Base-by-base conservation (phyloP, 2,888 invertebrate species). In the Apamea crenata region DNA sequence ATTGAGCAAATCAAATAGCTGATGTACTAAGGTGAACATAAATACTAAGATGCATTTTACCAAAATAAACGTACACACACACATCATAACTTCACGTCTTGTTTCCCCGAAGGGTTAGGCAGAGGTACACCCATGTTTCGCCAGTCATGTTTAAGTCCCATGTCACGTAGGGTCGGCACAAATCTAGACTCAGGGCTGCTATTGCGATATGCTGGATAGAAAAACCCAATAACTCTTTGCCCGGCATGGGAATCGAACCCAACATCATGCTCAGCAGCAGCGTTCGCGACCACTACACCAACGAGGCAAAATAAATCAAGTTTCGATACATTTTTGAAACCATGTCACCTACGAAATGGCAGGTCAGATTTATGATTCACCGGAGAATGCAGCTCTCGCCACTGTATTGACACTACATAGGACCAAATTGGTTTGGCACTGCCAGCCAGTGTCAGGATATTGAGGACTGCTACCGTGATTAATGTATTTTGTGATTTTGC, bases 401-500 rank as follows among this genome's bases (percentile, higher is more conserved):
- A 36, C 83, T 85, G 63, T 82, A 82, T 80, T 29, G 36, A 72
- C 72, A 56, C 18, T 0, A 53, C 66, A 73, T 80, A 86, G 75
- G 80, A 66, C 74, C n/a, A 80, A 73, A 86, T 80, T 85, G 80
- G 77, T 74, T 83, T 80, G 86, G 75, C 80, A 83, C 47, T 40
- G 32, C 36, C 56, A 63, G 72, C n/a, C 56, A 16, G 68, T 40
- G 85, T 61, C 74, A 69, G 80, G 80, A 83, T 83, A 80, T 85
- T 77, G 85, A 70, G 72, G 83, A 59, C 53, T 56, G 78, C 72
- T 16, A 67, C 1, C 53, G 68, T 86, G 86, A 86, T 86, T 84
- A 81, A 86, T 86, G 81, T 66, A 69, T 71, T 78, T 59, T 63
- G 61, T 86, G 85, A 86, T 86, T 50, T 53, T 72, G 85, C 85